These are phyloP conservation scores for Apotomis turbidana DNA, from an alignment of 2,888 invertebrate species.

Conservation along the genomic window DNA sequence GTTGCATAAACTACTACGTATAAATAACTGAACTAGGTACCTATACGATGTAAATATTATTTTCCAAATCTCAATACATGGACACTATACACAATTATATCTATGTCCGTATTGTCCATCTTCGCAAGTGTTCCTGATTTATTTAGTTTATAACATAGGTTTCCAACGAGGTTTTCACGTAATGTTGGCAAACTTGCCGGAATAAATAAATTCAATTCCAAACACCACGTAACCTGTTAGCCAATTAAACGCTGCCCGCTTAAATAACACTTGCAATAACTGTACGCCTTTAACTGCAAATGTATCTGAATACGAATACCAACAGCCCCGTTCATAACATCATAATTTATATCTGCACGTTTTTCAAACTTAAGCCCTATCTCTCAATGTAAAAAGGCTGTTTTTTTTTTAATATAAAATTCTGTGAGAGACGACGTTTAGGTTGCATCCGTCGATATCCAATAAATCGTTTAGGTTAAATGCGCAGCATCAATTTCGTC, in stretches of 20 bases:
- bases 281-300: slow-evolving; percentile 10
- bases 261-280: slow-evolving; percentile 26
- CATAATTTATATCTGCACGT: background rate
- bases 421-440: background rate
- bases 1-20: no score
- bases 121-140: no score
- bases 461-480: slow-evolving; percentile 26
- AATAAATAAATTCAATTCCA: slow-evolving; percentile 5
- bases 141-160: background rate
- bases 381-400: background rate
- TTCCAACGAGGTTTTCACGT: background rate
- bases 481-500: slow-evolving; percentile 23
- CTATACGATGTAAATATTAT: no score
- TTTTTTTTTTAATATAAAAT: slow-evolving; percentile 10
- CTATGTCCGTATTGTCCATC: no score
- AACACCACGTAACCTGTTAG: background rate
- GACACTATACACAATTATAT: no score
- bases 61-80: no score
- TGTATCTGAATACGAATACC: no score
- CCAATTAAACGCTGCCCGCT: slow-evolving; percentile 13
- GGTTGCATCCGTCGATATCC: background rate
- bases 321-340: background rate
- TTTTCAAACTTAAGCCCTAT: background rate
- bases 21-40: no score
- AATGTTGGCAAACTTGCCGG: background rate